Evolutionary conservation across 2,888 invertebrate species (phyloP).

Genomic region (Luffia ferchaultella): DNA sequence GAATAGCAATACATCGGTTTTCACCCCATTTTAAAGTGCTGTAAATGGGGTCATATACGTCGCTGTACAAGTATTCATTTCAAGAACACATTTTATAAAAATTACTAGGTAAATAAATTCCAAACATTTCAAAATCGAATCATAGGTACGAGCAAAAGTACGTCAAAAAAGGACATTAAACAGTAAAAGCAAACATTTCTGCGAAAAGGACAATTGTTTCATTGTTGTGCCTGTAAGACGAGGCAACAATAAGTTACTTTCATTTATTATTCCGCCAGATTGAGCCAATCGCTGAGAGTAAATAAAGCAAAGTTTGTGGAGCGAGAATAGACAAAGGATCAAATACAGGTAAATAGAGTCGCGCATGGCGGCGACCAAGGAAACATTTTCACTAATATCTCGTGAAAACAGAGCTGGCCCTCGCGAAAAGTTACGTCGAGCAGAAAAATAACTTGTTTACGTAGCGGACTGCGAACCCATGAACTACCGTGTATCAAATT

Average conservation of each 20-base stretch:
- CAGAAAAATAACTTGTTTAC: conserved; percentile 30
- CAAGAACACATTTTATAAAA: too few relatives aligned
- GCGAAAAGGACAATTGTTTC: conserved; percentile 15
- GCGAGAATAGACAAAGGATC: conserved; percentile 60
- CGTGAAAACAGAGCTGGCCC: conserved; percentile 13
- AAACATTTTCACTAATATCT: conserved; percentile 41
- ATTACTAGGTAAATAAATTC: too few relatives aligned
- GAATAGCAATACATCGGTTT: too few relatives aligned
- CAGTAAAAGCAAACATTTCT: background rate
- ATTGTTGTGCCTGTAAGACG: conserved; percentile 15
- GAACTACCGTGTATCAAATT: conserved; percentile 2
- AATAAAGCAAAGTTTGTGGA: conserved; percentile 53
- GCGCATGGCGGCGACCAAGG: conserved; percentile 39
- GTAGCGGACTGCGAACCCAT: conserved; percentile 12
- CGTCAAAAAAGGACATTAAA: background rate
- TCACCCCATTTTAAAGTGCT: too few relatives aligned
- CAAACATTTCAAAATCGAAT: too few relatives aligned
- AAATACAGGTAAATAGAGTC: conserved; percentile 48
- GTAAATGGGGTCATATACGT: too few relatives aligned
- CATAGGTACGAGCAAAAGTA: background rate
- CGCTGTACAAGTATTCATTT: too few relatives aligned
- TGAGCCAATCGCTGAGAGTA: conserved; percentile 50
- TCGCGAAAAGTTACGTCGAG: conserved; percentile 23
- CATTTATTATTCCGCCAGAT: conserved; percentile 50
- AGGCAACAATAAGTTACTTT: conserved; percentile 49